Conservation (phyloP, 2,797 vertebrate genomes). For the Hydrocynus forskahlii region DNA sequence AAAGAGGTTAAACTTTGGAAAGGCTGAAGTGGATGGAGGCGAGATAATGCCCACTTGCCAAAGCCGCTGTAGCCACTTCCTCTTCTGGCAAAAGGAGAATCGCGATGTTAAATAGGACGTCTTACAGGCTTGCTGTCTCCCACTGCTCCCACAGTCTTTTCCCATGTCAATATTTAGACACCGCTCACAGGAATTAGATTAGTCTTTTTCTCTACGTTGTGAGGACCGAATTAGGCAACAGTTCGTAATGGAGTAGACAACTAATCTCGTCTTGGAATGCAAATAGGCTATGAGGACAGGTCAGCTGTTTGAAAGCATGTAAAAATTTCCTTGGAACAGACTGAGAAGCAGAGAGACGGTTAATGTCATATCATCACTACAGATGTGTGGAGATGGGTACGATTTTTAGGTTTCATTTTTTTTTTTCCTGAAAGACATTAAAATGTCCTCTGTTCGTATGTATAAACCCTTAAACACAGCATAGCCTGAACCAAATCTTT, state of each 20-base stretch:
- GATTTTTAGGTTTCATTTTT: too few species aligned
- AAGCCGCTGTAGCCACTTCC: neutral
- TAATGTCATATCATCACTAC: too few species aligned
- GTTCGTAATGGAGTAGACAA: neutral
- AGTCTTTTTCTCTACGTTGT: neutral
- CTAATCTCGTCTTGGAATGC: neutral
- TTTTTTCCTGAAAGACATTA: too few species aligned
- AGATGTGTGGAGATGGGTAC: too few species aligned
- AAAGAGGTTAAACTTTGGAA: conserved; percentile 38
- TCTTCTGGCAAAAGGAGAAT: neutral
- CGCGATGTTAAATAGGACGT: neutral
- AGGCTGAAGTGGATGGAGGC: neutral
- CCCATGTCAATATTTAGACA: neutral
- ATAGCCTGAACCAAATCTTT: too few species aligned
- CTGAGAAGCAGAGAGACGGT: too few species aligned
- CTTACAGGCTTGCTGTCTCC: conserved; percentile 6
- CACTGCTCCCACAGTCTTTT: neutral
- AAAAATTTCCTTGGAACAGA: neutral
- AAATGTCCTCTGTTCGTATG: too few species aligned
- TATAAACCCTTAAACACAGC: too few species aligned
- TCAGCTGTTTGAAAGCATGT: neutral
- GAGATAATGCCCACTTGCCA: neutral
- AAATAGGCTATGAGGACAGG: too few species aligned
- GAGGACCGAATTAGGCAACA: neutral
- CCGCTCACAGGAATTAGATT: neutral